Percentiles rank a stretch among this genome's conserved stretches.
Evolutionary conservation across 2,113 vertebrate genomes (phyloP).

Genomic region (Cervus canadensis): DNA sequence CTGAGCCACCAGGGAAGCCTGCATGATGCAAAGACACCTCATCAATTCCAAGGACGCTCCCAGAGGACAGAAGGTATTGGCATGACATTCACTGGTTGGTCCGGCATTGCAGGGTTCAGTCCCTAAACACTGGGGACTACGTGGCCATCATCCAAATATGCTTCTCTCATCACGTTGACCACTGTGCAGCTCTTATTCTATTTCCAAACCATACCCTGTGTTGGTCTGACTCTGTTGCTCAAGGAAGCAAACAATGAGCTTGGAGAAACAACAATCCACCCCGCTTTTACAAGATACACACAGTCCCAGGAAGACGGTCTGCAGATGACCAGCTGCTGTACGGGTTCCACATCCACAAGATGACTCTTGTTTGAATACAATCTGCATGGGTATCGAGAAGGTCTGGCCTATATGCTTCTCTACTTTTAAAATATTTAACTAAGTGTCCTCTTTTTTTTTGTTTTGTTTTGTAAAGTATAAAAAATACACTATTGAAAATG

Average conservation of each 20-base stretch:
- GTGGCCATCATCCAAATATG: accelerated
- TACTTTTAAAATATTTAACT: background rate
- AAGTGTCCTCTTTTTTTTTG: background rate
- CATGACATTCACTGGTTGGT: accelerated
- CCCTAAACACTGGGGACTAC: accelerated
- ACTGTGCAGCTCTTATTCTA: accelerated
- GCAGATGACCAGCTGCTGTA: accelerated
- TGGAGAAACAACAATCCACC: accelerated
- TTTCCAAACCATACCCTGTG: background rate
- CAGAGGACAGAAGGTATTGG: background rate
- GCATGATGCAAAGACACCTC: background rate
- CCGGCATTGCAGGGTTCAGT: accelerated
- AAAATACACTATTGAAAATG: background rate
- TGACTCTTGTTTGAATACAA: accelerated
- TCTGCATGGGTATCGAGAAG: accelerated
- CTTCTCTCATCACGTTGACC: no score
- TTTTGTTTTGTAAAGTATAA: background rate
- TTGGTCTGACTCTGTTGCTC: no score
- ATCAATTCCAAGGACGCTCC: no score
- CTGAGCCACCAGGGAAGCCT: background rate
- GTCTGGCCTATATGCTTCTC: background rate
- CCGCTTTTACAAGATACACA: accelerated
- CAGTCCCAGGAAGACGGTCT: accelerated
- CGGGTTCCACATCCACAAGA: accelerated
- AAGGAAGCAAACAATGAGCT: background rate